These are phyloP conservation scores for Cranoglanis bouderius DNA, from an alignment of 2,113 vertebrate species.

Conservation along the genomic window DNA sequence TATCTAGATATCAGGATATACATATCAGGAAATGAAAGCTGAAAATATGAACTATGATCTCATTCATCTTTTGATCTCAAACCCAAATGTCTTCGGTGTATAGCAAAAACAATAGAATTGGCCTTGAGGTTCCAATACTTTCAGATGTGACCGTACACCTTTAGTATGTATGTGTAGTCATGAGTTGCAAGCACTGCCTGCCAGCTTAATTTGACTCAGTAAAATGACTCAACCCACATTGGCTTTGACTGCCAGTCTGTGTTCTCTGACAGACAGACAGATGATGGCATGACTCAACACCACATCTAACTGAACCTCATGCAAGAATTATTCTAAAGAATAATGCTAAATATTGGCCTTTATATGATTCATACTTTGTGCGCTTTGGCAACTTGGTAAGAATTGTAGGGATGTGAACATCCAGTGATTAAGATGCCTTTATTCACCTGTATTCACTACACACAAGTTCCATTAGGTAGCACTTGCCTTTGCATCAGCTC, in stretches of 20 bases:
- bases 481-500: background rate
- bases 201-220: conserved; percentile 27
- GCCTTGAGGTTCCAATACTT: background rate
- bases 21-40: background rate
- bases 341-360: background rate
- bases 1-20: background rate
- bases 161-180: background rate
- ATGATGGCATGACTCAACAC: conserved; percentile 23
- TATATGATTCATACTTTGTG: background rate
- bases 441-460: background rate
- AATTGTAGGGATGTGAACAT: background rate
- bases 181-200: background rate
- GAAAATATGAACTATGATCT: too few species aligned
- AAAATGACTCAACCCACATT: background rate
- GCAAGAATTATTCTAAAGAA: background rate
- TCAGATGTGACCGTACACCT: background rate
- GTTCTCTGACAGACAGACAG: conserved; percentile 49
- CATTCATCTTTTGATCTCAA: background rate
- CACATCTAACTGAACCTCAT: background rate
- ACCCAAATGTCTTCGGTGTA: background rate
- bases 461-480: background rate
- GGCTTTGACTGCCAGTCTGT: conserved; percentile 25
- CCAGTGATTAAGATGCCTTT: background rate
- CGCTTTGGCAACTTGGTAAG: background rate
- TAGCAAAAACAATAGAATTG: background rate